Evolutionary conservation across 30 jellyfish, hydroid and myxozoan genomes (phyloP), one percentile per base, ranked within the genome.

Genomic region (Hydra vulgaris): DNA sequence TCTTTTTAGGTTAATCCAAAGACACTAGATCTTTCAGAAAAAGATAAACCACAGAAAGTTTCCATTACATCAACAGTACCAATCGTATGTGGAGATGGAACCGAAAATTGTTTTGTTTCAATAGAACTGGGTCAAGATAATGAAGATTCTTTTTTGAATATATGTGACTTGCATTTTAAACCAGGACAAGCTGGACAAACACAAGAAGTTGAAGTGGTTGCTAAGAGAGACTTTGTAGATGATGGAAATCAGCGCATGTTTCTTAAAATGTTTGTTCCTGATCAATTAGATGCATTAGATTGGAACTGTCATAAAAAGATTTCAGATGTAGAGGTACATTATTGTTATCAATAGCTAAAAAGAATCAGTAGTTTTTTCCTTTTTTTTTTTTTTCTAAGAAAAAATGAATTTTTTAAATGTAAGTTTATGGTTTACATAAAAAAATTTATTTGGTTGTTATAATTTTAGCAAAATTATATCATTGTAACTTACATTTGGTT

Each of bases 211-310:
- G 82, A 82, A 55, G 95, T 89, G 18, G 94, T 85, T 67, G 97
- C 95, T 7, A 71, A 86, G 74, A 79, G 97, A 16, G 97, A 89
- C 80, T 89, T 89, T 72, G 84, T 85, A 12, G 85, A 89, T 70
- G 97, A 85, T 85, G 97, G 97, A 8, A 92, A 89, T 78, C 94
- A 82, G 52, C 82, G 86, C 18, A 89, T 89, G 97, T 21, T 17
- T 55, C 84, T 89, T 17, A 78, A 85, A 71, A 81, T 85, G 21
- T 85, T 76, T 18, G 66, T 89, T 25, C 85, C 84, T 40, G 94
- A 81, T 25, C 94, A 77, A 82, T 70, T 82, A 25, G 97, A 89
- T 77, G 95, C 97, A 0, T 83, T 83, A 7, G 97, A 89, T 66
- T 89, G 97, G 97, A 84, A 89, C 72, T 27, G 71, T 53, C 90